Evolutionary conservation across 1,140 invertebrate species (phyloP).

Genomic region (Zaprionus lachaisei): DNA sequence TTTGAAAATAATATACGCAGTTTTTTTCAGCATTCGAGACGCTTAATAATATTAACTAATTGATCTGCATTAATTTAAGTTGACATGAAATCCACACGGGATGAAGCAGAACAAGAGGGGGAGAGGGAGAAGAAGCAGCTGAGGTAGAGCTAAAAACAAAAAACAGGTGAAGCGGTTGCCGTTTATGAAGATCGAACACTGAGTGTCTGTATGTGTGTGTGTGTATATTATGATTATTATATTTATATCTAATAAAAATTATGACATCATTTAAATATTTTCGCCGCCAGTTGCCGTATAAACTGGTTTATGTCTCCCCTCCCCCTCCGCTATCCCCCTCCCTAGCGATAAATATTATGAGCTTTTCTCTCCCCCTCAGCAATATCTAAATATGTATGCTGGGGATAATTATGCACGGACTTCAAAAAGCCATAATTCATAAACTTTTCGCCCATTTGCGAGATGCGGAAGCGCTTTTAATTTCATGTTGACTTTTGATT

Average conservation of each 20-base stretch:
- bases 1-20: slow-evolving; percentile 51
- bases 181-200: slow-evolving; percentile 46
- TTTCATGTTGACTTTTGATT: slow-evolving; percentile 58
- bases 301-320: slow-evolving; percentile 62
- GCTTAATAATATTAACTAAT: slow-evolving; percentile 81
- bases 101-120: slow-evolving; percentile 2
- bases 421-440: slow-evolving; percentile 74
- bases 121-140: slow-evolving; percentile 5
- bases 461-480: slow-evolving; percentile 74
- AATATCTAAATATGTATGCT: slow-evolving; percentile 24
- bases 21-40: slow-evolving; percentile 58
- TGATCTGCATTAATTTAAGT: slow-evolving; percentile 80
- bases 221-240: slow-evolving; percentile 74
- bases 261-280: slow-evolving; percentile 83
- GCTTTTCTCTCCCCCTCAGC: slow-evolving; percentile 6
- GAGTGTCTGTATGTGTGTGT: slow-evolving; percentile 60
- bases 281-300: slow-evolving; percentile 67
- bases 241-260: slow-evolving; percentile 71
- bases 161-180: slow-evolving; percentile 58
- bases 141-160: slow-evolving; percentile 41
- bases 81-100: slow-evolving; percentile 48
- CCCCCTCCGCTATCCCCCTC: slow-evolving; percentile 21
- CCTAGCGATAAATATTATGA: not conserved
- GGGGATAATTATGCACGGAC: slow-evolving; percentile 69
- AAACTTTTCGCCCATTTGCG: slow-evolving; percentile 73